Evolutionary conservation across 2,113 vertebrate genomes (phyloP).

Genomic region (Erythrocercus mccallii): DNA sequence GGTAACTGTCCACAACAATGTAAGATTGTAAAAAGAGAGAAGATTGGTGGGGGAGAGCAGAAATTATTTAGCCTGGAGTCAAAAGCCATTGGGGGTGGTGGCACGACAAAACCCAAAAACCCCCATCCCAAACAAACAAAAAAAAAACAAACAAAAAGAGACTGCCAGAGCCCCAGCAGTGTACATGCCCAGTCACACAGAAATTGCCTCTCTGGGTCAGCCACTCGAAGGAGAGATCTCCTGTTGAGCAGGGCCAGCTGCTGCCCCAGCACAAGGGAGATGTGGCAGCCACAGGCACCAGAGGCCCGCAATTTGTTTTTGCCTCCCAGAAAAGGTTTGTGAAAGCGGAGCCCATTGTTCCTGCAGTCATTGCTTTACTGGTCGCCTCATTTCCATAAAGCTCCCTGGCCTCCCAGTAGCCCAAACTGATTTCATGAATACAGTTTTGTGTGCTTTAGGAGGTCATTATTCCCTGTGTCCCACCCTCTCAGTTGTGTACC

Average conservation of each 20-base stretch:
- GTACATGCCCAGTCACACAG: neutral
- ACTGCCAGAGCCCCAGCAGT: neutral
- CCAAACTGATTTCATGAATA: constrained; percentile 11
- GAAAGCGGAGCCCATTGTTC: constrained; percentile 16
- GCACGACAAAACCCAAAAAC: neutral
- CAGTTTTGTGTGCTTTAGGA: neutral
- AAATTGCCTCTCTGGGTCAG: neutral
- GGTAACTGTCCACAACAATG: neutral
- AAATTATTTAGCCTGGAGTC: neutral
- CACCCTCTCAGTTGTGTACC: neutral
- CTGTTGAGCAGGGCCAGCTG: neutral
- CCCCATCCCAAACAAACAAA: neutral
- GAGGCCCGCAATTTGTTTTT: accelerated
- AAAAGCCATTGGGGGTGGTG: neutral
- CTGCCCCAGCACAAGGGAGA: neutral
- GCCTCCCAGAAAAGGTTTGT: neutral
- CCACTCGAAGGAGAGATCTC: neutral
- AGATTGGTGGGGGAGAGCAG: accelerated
- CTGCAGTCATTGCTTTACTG: neutral
- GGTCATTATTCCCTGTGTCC: neutral
- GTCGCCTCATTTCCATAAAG: constrained; percentile 8
- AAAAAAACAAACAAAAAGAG: neutral
- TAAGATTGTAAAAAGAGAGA: neutral
- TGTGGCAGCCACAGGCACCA: accelerated
- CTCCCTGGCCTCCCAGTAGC: neutral